Evolutionary conservation across 1,140 invertebrate species (phyloP).

Genomic region (Scylla paramamosain): DNA sequence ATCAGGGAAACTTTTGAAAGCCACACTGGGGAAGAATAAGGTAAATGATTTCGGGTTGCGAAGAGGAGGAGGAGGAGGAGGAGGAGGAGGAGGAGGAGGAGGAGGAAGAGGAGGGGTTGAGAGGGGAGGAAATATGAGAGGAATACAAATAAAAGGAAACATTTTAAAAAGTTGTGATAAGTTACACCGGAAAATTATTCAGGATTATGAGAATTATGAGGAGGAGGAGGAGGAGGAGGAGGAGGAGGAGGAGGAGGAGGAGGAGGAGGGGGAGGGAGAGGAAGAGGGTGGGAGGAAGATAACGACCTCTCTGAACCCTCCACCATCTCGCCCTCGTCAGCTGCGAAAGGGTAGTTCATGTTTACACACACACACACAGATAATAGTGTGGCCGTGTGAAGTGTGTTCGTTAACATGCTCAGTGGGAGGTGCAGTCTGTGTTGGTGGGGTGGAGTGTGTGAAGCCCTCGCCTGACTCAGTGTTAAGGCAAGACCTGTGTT

Average conservation of each 20-base stretch:
- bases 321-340: neutral
- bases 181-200: too few species aligned
- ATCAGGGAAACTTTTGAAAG: too few species aligned
- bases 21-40: too few species aligned
- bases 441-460: too few species aligned
- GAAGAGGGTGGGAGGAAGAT: neutral
- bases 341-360: neutral
- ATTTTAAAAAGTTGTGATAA: too few species aligned
- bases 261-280: neutral
- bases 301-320: too few species aligned
- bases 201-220: neutral
- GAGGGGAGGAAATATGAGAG: too few species aligned
- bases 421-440: too few species aligned
- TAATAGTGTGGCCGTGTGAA: neutral
- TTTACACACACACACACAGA: conserved; percentile 34
- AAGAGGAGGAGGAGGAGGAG: neutral
- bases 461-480: too few species aligned
- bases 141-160: too few species aligned
- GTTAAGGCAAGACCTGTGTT: too few species aligned
- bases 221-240: neutral
- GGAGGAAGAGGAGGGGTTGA: too few species aligned
- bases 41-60: neutral
- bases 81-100: neutral
- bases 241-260: conserved; percentile 17
- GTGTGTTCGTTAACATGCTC: neutral